phyloP scores from a whole-genome alignment of 1,140 invertebrate genomes.

The Diprion similis region DNA sequence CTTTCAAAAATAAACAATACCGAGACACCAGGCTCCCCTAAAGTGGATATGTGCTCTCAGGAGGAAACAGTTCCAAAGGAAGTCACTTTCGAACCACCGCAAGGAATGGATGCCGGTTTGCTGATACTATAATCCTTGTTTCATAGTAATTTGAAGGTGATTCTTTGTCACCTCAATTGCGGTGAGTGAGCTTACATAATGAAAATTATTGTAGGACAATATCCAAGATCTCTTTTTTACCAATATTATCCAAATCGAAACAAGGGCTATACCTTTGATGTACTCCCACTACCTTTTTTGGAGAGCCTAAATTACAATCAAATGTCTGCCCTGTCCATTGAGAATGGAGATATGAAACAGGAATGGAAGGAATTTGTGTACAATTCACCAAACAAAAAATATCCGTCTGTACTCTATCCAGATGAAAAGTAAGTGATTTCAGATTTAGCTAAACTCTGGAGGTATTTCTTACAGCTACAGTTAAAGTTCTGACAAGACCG shows the following conservation, averaged over 20 bases:
- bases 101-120: constrained; percentile 5
- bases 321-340: constrained; percentile 19
- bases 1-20: too few relatives aligned
- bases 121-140: too few relatives aligned
- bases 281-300: not conserved
- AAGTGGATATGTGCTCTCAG: too few relatives aligned
- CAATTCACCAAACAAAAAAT: constrained; percentile 15
- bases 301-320: constrained; percentile 17
- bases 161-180: too few relatives aligned
- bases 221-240: not conserved
- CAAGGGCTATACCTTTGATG: not conserved
- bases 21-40: too few relatives aligned
- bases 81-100: not conserved
- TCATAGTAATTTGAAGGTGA: too few relatives aligned
- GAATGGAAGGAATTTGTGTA: constrained; percentile 26
- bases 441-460: not conserved
- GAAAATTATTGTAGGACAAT: not conserved
- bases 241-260: not conserved
- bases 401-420: constrained; percentile 20
- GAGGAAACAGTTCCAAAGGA: not conserved
- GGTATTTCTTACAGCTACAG: not conserved
- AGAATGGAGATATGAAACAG: constrained; percentile 20
- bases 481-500: not conserved
- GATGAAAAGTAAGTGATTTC: constrained; percentile 5
- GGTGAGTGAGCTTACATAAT: not conserved